Evolutionary conservation across 2,113 vertebrate genomes (phyloP).

Genomic region (Pluvianellus socialis): DNA sequence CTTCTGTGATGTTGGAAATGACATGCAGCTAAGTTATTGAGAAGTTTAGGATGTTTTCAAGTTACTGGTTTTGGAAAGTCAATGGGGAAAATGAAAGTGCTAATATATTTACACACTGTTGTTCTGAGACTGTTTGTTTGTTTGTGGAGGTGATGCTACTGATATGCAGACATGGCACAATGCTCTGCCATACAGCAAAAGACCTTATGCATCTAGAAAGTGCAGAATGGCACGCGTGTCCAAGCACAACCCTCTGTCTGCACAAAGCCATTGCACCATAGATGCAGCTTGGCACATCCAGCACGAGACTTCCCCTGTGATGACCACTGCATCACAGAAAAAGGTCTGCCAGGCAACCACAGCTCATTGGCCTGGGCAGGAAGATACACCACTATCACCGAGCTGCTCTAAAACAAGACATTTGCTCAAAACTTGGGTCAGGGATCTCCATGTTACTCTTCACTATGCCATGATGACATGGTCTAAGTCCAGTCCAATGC

Average conservation of each 20-base stretch:
- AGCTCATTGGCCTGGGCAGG: neutral
- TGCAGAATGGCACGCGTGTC: rapidly evolving
- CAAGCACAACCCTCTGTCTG: neutral
- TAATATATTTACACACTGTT: neutral
- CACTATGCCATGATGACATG: neutral
- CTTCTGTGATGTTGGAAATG: neutral
- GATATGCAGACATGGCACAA: neutral
- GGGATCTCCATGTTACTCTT: neutral
- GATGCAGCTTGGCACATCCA: neutral
- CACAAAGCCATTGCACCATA: neutral
- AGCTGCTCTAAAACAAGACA: neutral
- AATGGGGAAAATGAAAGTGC: neutral
- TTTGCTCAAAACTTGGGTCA: neutral
- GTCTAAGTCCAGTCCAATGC: neutral
- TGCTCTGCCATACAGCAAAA: neutral
- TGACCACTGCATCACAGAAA: rapidly evolving
- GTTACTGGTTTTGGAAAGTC: neutral
- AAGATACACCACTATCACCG: neutral
- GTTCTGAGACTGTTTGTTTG: neutral
- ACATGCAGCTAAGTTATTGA: neutral
- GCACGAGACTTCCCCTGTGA: neutral
- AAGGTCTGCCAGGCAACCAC: neutral
- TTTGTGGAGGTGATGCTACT: neutral
- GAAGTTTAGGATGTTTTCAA: neutral
- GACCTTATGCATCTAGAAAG: neutral